Conservation (phyloP, 1,140 invertebrate genomes). For the Zeugodacus cucurbitae region DNA sequence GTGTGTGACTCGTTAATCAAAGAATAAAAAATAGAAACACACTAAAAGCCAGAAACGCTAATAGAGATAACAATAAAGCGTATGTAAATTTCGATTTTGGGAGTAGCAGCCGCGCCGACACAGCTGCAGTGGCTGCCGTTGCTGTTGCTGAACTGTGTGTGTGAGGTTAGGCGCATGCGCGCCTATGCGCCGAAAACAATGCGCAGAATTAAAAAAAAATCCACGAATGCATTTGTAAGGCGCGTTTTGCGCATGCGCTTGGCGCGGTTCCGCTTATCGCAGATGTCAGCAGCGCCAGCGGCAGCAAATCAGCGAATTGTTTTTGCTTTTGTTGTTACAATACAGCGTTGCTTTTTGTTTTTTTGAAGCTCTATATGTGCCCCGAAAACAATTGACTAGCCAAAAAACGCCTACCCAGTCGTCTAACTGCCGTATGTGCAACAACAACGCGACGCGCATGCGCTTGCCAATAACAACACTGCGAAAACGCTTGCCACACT, state of each 20-base stretch:
- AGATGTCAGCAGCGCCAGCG: conserved; percentile 36
- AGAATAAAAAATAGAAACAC: not conserved
- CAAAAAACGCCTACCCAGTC: not conserved
- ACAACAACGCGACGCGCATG: not conserved
- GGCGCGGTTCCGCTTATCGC: conserved; percentile 1
- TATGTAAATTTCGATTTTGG: conserved; percentile 30
- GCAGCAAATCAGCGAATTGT: not conserved
- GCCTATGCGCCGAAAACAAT: not conserved
- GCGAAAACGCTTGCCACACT: not conserved
- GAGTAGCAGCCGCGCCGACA: not conserved
- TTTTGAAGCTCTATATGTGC: not conserved
- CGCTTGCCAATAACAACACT: not conserved
- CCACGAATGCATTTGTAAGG: not conserved
- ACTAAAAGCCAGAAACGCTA: not conserved
- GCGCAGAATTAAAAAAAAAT: not conserved
- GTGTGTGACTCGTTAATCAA: no score
- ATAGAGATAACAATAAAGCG: conserved; percentile 36
- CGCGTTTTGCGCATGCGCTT: conserved; percentile 13
- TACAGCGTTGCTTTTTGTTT: not conserved
- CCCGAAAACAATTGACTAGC: conserved; percentile 12
- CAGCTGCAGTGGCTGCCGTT: not conserved
- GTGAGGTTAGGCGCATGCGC: not conserved
- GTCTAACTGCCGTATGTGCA: not conserved
- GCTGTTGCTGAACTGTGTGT: not conserved
- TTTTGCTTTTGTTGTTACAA: not conserved